phyloP scores from a whole-genome alignment of 2,797 vertebrate genomes.

The Varecia variegata region DNA sequence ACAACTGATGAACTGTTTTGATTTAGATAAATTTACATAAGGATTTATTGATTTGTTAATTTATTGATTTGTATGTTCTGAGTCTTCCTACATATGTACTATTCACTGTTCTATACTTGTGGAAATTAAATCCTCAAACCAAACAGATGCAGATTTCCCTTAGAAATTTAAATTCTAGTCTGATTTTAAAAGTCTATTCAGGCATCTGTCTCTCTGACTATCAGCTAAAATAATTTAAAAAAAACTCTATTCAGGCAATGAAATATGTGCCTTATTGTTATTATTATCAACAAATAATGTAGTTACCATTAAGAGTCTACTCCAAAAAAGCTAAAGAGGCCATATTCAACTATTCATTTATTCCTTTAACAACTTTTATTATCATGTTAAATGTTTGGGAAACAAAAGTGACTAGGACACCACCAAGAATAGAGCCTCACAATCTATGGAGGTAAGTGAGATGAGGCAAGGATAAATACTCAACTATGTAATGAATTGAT shows the following conservation, averaged over 20 bases:
- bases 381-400: background rate
- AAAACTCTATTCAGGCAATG: background rate
- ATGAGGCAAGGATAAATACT: rapidly evolving
- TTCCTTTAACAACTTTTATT: background rate
- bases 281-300: background rate
- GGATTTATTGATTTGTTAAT: background rate
- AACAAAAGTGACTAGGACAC: background rate
- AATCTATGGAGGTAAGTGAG: rapidly evolving
- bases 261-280: background rate
- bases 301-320: background rate
- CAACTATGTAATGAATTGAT: background rate
- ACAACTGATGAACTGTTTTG: background rate
- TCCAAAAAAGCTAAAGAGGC: background rate
- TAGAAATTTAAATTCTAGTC: background rate
- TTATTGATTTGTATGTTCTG: background rate
- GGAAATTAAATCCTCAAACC: background rate
- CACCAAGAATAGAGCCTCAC: background rate
- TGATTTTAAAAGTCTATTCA: background rate
- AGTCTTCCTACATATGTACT: background rate
- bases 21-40: background rate
- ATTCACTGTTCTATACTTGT: background rate
- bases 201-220: background rate
- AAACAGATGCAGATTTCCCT: background rate
- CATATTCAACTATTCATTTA: background rate
- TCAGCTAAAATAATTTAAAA: background rate